Percentiles rank a stretch among this genome's conserved stretches.
phyloP scores from a whole-genome alignment of 1,140 invertebrate genomes.

The Drosophila erecta region DNA sequence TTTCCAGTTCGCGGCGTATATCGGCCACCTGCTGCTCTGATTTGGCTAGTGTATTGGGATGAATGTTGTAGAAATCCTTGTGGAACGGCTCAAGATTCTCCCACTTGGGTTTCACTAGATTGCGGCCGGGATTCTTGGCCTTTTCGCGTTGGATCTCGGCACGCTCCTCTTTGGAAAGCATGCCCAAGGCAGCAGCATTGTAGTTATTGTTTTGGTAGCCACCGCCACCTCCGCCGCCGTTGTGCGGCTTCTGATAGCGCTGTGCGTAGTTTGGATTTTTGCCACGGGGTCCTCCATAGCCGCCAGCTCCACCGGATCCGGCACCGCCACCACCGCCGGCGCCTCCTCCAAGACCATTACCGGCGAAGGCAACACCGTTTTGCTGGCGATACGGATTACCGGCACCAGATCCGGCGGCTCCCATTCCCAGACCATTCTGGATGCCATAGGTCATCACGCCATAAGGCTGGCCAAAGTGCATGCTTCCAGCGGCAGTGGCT shows the following conservation, averaged over 20 bases:
- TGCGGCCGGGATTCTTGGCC: constrained; percentile 90
- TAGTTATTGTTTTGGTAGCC: constrained; percentile 75
- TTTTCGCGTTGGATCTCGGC: constrained; percentile 88
- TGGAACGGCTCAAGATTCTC: constrained; percentile 93
- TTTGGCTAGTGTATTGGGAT: constrained; percentile 90
- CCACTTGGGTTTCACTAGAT: constrained; percentile 93
- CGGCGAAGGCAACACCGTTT: constrained; percentile 56
- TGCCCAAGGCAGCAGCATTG: constrained; percentile 68
- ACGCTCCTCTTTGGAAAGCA: constrained; percentile 82
- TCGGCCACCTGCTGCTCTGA: constrained; percentile 90
- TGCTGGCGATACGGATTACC: constrained; percentile 63
- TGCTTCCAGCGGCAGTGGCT: constrained; percentile 58
- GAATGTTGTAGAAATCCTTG: constrained; percentile 96
- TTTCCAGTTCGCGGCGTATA: constrained; percentile 91
- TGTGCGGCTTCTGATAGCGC: constrained; percentile 77
- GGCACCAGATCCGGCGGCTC: constrained; percentile 39
- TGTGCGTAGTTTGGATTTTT: constrained; percentile 76
- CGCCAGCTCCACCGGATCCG: constrained; percentile 46
- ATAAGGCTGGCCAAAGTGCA: constrained; percentile 69
- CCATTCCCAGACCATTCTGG: constrained; percentile 64
- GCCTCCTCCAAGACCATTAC: constrained; percentile 54
- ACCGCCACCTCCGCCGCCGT: constrained; percentile 52
- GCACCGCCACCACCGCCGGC: constrained; percentile 42
- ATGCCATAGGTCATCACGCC: constrained; percentile 73
- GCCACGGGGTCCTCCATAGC: constrained; percentile 67